Evolutionary conservation across 2,113 vertebrate species (phyloP).

Genomic region (Excalfactoria chinensis): DNA sequence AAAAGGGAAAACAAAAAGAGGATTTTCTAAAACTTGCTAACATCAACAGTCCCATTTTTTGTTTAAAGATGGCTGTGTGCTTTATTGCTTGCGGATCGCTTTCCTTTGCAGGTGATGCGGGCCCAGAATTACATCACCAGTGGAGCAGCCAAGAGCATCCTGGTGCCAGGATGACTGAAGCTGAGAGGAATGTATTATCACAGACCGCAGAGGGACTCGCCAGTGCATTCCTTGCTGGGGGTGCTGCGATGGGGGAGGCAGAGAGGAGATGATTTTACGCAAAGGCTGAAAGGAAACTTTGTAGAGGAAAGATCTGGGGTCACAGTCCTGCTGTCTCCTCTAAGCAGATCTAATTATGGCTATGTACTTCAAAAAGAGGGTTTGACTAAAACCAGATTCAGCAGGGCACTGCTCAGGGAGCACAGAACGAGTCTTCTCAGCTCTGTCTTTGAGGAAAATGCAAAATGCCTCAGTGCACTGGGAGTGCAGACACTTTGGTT

Average conservation of each 20-base stretch:
- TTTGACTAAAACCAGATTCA: constrained; percentile 75
- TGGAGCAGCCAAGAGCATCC: constrained; percentile 77
- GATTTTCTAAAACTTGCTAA: constrained; percentile 18
- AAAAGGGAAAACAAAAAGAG: not conserved
- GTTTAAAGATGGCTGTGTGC: constrained; percentile 26
- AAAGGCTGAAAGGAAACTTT: constrained; percentile 56
- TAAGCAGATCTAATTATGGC: constrained; percentile 72
- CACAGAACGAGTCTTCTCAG: constrained; percentile 20
- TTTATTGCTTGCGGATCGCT: constrained; percentile 56
- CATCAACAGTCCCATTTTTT: constrained; percentile 28
- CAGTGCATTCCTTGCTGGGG: constrained; percentile 71
- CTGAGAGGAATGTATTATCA: constrained; percentile 82
- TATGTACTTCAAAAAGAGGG: constrained; percentile 66
- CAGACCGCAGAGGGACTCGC: constrained; percentile 69
- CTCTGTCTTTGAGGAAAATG: constrained; percentile 55
- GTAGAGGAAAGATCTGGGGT: constrained; percentile 57
- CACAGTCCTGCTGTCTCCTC: constrained; percentile 66
- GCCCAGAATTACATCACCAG: constrained; percentile 83
- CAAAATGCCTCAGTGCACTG: constrained; percentile 1
- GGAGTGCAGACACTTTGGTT: not conserved
- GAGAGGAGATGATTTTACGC: constrained; percentile 41
- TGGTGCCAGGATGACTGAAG: constrained; percentile 81
- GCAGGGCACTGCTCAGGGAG: constrained; percentile 53
- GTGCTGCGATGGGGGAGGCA: constrained; percentile 32
- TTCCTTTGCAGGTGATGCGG: constrained; percentile 77